A percentile compares a stretch with the other conserved stretches of the same genome.
phyloP scores from a whole-genome alignment of 2,888 invertebrate genomes.

The Sussaba pulchella region DNA sequence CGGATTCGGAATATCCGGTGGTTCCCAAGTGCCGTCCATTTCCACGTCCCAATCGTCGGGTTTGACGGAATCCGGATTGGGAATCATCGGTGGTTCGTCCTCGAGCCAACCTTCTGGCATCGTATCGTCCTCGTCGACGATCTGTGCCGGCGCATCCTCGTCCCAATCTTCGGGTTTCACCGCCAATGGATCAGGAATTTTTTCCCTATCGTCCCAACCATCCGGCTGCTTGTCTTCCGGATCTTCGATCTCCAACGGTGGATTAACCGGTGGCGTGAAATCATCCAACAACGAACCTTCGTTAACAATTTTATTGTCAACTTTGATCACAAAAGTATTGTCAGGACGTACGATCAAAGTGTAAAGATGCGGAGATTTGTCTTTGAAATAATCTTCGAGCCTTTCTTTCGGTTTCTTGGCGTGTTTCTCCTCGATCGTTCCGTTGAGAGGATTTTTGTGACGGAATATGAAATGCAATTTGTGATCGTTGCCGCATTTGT shows the following conservation, averaged over 20 bases:
- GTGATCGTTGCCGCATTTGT: constrained; percentile 98
- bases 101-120: constrained; percentile 98
- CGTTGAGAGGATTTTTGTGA: constrained; percentile 97
- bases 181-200: constrained; percentile 95
- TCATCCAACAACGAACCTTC: constrained; percentile 95
- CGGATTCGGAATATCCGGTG: constrained; percentile 96
- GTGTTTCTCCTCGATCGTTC: constrained; percentile 96
- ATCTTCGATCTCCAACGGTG: constrained; percentile 97
- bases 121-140: constrained; percentile 92
- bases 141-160: constrained; percentile 95
- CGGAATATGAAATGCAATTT: constrained; percentile 97
- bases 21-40: constrained; percentile 99
- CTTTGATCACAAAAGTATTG: constrained; percentile 91
- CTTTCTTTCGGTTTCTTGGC: constrained; percentile 95
- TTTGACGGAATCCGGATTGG: constrained; percentile 94
- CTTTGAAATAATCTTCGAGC: constrained; percentile 94
- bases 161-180: constrained; percentile 98
- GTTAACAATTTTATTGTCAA: constrained; percentile 94
- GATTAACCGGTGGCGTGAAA: constrained; percentile 97
- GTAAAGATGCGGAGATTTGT: constrained; percentile 96
- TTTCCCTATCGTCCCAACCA: constrained; percentile 98
- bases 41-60: constrained; percentile 99
- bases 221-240: constrained; percentile 93
- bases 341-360: constrained; percentile 92
- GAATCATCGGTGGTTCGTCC: constrained; percentile 93